These are phyloP conservation scores for Garrulus glandarius DNA, from an alignment of 2,797 vertebrate genomes.

Conservation along the genomic window DNA sequence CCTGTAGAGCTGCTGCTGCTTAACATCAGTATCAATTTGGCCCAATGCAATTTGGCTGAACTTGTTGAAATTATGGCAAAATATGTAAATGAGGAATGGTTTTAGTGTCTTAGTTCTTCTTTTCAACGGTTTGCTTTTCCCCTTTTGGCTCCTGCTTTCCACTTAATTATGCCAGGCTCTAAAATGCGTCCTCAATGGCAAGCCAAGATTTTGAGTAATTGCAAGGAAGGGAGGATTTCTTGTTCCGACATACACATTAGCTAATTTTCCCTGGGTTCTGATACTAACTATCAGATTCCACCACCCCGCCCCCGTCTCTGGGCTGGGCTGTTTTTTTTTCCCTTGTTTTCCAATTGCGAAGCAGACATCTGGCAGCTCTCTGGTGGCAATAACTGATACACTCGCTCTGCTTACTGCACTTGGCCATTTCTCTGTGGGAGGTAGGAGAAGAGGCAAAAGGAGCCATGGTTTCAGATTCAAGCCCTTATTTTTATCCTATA, in stretches of 20 bases:
- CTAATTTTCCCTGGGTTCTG: constrained; percentile 52
- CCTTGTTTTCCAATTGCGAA: background rate
- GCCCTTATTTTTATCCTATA: background rate
- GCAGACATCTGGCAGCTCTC: constrained; percentile 50
- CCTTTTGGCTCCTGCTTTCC: constrained; percentile 18
- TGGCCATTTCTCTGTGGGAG: constrained; percentile 40
- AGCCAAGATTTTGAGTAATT: constrained; percentile 63
- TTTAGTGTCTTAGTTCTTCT: constrained; percentile 19
- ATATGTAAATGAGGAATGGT: background rate
- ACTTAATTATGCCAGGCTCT: constrained; percentile 18
- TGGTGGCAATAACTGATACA: constrained; percentile 20
- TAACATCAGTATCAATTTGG: background rate
- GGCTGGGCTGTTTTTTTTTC: background rate
- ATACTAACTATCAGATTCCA: constrained; percentile 54
- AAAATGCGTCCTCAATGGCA: constrained; percentile 8
- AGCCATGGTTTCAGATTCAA: background rate
- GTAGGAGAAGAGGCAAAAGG: background rate
- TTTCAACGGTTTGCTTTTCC: background rate
- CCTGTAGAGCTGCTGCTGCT: background rate
- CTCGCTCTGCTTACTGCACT: background rate
- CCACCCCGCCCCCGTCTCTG: background rate
- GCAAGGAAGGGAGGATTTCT: constrained; percentile 36
- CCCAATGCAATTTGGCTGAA: background rate
- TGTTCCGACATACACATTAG: constrained; percentile 40
- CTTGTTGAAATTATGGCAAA: constrained; percentile 23